Conservation (phyloP, 2,113 vertebrate genomes). For the Danionella cerebrum region DNA sequence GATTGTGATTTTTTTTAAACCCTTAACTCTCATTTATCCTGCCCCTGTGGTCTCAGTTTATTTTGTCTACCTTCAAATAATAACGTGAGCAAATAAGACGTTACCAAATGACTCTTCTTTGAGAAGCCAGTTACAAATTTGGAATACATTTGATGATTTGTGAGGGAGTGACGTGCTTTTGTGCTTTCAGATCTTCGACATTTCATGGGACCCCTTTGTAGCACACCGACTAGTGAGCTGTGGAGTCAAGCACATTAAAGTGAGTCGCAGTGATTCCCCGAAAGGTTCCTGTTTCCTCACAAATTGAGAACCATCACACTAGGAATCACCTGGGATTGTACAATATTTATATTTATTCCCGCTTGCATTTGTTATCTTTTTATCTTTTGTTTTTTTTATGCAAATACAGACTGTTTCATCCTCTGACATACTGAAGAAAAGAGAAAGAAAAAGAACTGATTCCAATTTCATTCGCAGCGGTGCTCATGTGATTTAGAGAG, state of each 20-base stretch:
- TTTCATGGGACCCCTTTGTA: constrained; percentile 88
- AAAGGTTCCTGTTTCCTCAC: not conserved
- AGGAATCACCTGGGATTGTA: too few relatives aligned
- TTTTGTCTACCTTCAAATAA: too few relatives aligned
- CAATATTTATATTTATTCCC: too few relatives aligned
- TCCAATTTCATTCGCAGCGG: too few relatives aligned
- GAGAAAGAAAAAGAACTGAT: not conserved
- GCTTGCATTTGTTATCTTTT: not conserved
- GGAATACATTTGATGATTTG: too few relatives aligned
- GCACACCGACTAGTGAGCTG: constrained; percentile 86
- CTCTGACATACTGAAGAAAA: not conserved
- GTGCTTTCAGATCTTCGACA: constrained; percentile 84
- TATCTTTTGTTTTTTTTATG: not conserved
- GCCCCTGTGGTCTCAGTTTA: too few relatives aligned
- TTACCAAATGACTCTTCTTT: too few relatives aligned
- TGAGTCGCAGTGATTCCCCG: constrained; percentile 49
- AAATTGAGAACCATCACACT: too few relatives aligned
- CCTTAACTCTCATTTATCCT: too few relatives aligned
- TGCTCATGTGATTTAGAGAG: too few relatives aligned
- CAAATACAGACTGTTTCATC: not conserved
- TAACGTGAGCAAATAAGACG: too few relatives aligned
- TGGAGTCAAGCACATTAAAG: constrained; percentile 98
- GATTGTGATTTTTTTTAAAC: not conserved
- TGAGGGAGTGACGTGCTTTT: not conserved
- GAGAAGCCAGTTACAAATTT: too few relatives aligned